Conservation (phyloP, 2,113 vertebrate species). For the Zosterops hypoxanthus region DNA sequence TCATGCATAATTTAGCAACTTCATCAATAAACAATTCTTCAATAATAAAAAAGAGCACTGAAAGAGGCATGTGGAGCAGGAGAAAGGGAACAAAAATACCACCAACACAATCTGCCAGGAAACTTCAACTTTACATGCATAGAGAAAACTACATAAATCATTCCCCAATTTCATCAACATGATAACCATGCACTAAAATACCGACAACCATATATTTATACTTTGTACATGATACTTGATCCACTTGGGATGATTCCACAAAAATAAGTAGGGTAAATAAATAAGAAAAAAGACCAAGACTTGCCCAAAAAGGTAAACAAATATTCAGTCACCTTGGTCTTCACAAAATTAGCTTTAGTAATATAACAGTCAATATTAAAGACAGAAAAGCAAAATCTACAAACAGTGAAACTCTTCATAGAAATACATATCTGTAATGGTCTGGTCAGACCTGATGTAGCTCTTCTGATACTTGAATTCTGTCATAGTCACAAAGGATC, state of each 20-base stretch:
- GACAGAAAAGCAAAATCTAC: not conserved
- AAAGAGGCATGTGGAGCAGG: not conserved
- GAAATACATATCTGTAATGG: not conserved
- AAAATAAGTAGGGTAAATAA: not conserved
- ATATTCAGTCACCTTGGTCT: not conserved
- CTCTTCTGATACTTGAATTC: not conserved
- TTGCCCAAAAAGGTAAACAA: not conserved
- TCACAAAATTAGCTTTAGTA: not conserved
- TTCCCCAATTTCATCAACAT: not conserved
- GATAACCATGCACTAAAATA: not conserved
- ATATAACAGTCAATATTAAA: not conserved
- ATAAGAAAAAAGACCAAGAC: not conserved
- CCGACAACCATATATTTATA: not conserved
- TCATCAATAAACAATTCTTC: slow-evolving; percentile 54
- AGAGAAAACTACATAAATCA: not conserved
- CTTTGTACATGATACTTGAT: not conserved
- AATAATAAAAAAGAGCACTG: slow-evolving; percentile 34
- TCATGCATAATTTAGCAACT: slow-evolving; percentile 49
- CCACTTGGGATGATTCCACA: not conserved
- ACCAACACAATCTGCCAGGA: not conserved
- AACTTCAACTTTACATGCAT: not conserved
- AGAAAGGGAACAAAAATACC: not conserved
- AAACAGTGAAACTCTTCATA: not conserved
- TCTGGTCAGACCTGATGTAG: not conserved
- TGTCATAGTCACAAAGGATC: not conserved